Evolutionary conservation across 2,797 vertebrate genomes (phyloP).

Genomic region (Pangasius larnaudii): DNA sequence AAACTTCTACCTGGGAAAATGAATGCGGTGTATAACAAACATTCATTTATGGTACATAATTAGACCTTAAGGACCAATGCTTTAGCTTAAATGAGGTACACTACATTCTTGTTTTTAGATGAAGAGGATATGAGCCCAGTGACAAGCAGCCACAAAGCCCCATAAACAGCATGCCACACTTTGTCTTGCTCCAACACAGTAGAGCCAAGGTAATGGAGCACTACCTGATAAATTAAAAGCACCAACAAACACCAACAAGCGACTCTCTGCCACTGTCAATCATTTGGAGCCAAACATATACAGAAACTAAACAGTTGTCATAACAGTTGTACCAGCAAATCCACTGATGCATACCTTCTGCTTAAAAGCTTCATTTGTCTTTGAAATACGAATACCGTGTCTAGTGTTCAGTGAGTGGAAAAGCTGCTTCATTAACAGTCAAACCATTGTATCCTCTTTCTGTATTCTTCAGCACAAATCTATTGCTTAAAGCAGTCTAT

Average conservation of each 20-base stretch:
- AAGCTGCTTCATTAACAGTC: background rate
- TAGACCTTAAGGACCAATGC: background rate
- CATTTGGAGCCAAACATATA: background rate
- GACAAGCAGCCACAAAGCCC: background rate
- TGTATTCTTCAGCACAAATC: background rate
- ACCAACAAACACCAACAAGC: background rate
- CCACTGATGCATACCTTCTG: background rate
- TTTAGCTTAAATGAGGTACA: background rate
- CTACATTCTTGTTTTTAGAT: background rate
- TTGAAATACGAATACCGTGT: background rate
- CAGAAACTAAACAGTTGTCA: background rate
- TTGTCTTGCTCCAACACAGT: background rate
- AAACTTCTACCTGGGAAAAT: slow-evolving; percentile 16
- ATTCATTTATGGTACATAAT: background rate
- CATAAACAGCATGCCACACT: background rate
- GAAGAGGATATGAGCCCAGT: background rate
- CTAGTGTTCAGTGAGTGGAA: background rate
- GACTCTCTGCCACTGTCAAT: background rate
- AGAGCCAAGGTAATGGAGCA: background rate
- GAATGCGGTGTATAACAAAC: background rate
- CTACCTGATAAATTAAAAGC: background rate
- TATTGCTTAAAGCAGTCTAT: background rate
- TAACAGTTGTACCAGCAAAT: background rate
- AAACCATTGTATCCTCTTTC: background rate
- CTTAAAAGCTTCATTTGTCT: slow-evolving; percentile 1